Conservation (phyloP, 2,888 invertebrate species). For the Tuberolachnus salignus region DNA sequence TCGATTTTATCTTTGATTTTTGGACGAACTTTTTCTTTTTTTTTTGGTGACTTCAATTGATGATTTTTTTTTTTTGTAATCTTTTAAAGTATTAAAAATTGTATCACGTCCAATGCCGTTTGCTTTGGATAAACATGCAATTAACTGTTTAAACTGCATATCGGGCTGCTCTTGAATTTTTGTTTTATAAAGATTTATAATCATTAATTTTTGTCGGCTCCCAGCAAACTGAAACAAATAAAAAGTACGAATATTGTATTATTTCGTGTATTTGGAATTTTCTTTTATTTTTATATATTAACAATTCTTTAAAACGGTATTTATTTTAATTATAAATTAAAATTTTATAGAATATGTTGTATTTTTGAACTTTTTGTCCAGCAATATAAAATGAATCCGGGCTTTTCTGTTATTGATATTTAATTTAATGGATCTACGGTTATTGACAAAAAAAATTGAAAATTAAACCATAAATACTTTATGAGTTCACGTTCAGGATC, state of each 20-base stretch:
- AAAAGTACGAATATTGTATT: not conserved
- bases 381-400: not conserved
- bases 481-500: too few species aligned
- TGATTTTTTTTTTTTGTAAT: too few species aligned
- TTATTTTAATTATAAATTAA: too few species aligned
- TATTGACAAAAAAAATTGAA: not conserved
- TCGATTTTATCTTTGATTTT: too few species aligned
- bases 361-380: not conserved
- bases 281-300: not conserved
- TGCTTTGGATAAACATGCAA: conserved; percentile 6
- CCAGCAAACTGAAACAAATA: conserved; percentile 6
- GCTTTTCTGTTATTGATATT: not conserved
- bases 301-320: too few species aligned
- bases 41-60: too few species aligned
- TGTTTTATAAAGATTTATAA: conserved; percentile 14
- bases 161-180: not conserved
- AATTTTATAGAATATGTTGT: too few species aligned
- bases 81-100: too few species aligned
- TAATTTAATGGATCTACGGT: not conserved
- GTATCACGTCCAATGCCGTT: not conserved
- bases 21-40: too few species aligned
- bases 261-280: not conserved
- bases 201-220: not conserved
- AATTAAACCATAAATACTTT: not conserved
- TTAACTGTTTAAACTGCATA: conserved; percentile 16